Percentiles rank a stretch among this genome's conserved stretches.
These are phyloP conservation scores for Caenorhabditis drosophilae DNA, from an alignment of 2,888 invertebrate species.

Conservation along the genomic window DNA sequence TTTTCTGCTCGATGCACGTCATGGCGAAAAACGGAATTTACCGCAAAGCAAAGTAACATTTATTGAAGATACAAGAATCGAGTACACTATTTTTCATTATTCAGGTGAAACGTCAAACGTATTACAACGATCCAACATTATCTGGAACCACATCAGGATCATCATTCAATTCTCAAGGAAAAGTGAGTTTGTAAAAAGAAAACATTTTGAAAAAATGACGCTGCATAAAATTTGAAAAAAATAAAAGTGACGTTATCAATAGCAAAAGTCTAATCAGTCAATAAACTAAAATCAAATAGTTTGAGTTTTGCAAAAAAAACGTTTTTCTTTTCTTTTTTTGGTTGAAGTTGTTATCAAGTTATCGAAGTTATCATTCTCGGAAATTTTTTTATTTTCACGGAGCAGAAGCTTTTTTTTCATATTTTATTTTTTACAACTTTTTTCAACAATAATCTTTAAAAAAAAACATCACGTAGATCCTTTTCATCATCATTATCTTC, in stretches of 20 bases:
- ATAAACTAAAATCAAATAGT: no score
- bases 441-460: no score
- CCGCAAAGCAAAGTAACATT: slow-evolving; percentile 53
- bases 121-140: slow-evolving; percentile 52
- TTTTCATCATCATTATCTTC: no score
- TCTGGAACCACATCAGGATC: slow-evolving; percentile 33
- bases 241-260: slow-evolving; percentile 9
- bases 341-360: no score
- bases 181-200: slow-evolving; percentile 17
- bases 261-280: slow-evolving; percentile 25
- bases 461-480: no score
- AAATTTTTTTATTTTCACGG: no score
- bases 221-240: background rate
- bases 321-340: no score
- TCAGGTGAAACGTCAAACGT: slow-evolving; percentile 49
- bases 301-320: background rate
- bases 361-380: no score
- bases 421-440: no score
- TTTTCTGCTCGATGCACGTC: slow-evolving; percentile 50
- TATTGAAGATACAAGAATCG: background rate
- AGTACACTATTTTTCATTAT: slow-evolving; percentile 4
- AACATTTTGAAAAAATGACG: slow-evolving; percentile 1
- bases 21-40: slow-evolving; percentile 46
- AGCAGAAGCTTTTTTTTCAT: no score
- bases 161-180: slow-evolving; percentile 23